A percentile compares a stretch with the other conserved stretches of the same genome.
Evolutionary conservation across 2,797 vertebrate species (phyloP).

Genomic region (Cyclopterus lumpus): DNA sequence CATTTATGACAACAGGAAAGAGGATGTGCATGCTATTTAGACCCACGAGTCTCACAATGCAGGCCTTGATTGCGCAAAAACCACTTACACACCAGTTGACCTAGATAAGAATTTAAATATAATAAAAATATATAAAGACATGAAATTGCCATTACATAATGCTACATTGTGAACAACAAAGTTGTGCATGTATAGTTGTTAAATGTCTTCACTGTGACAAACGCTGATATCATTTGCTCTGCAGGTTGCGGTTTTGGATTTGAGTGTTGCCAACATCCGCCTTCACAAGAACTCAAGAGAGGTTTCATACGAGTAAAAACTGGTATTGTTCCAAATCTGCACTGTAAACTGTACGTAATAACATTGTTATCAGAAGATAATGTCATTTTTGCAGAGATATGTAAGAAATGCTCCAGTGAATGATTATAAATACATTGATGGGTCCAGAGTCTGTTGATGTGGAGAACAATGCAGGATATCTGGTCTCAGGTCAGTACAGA

Average conservation of each 20-base stretch:
- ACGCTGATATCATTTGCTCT: neutral
- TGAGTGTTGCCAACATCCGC: neutral
- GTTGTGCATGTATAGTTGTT: neutral
- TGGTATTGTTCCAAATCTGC: conserved; percentile 7
- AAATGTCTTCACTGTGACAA: neutral
- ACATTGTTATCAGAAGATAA: neutral
- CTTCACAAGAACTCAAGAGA: neutral
- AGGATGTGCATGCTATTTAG: too few species aligned
- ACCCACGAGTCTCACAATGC: too few species aligned
- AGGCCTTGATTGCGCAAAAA: too few species aligned
- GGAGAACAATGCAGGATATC: conserved; percentile 18
- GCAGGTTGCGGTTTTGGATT: neutral
- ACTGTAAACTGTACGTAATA: neutral
- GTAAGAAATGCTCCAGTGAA: neutral
- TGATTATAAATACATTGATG: conserved; percentile 14
- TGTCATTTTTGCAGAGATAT: neutral
- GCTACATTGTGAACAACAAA: neutral
- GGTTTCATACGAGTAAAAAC: neutral
- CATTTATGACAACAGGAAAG: too few species aligned
- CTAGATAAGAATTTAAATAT: too few species aligned
- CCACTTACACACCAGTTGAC: too few species aligned
- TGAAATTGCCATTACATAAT: neutral
- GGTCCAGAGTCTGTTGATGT: conserved; percentile 1
- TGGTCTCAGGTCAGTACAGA: conserved; percentile 32
- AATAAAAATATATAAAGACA: too few species aligned